Evolutionary conservation across 2,888 invertebrate genomes (phyloP).

Genomic region (Teleiodes luculella): DNA sequence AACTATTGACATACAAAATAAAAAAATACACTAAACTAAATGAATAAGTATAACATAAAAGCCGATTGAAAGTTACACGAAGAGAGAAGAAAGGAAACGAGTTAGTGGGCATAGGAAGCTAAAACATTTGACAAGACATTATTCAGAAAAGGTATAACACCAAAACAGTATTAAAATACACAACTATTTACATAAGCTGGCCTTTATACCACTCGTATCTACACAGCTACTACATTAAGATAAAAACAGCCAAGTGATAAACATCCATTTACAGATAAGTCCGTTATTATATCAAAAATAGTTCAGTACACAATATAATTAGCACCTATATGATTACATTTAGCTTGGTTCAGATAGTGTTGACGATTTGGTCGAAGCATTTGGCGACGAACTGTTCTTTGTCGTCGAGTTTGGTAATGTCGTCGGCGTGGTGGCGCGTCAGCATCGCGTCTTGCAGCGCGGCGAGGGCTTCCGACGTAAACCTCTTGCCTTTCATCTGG

Average conservation of each 20-base stretch:
- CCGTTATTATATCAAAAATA: slow-evolving; percentile 8
- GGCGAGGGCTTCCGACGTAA: slow-evolving; percentile 80
- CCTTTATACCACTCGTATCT: slow-evolving; percentile 15
- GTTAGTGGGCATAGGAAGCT: slow-evolving; percentile 33
- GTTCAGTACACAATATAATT: slow-evolving; percentile 22
- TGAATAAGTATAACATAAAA: slow-evolving; percentile 43
- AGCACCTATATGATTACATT: slow-evolving; percentile 30
- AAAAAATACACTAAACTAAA: slow-evolving; percentile 58
- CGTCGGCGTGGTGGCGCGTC: slow-evolving; percentile 50
- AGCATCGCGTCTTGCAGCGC: slow-evolving; percentile 78
- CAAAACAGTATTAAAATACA: slow-evolving; percentile 5
- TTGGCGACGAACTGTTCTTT: slow-evolving; percentile 81
- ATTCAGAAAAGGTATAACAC: slow-evolving; percentile 11
- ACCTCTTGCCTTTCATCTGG: slow-evolving; percentile 81
- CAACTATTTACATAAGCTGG: slow-evolving; percentile 20
- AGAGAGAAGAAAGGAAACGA: slow-evolving; percentile 28
- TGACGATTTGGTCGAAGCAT: slow-evolving; percentile 81
- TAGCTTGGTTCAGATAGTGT: slow-evolving; percentile 57
- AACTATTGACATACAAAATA: slow-evolving; percentile 31
- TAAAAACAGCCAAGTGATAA: slow-evolving; percentile 32
- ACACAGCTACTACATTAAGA: slow-evolving; percentile 18
- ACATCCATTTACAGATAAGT: slow-evolving; percentile 8
- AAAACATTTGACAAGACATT: slow-evolving; percentile 10
- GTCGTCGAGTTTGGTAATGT: slow-evolving; percentile 64
- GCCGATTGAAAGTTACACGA: slow-evolving; percentile 36